Percentiles rank a stretch among this genome's conserved stretches.
phyloP scores from a whole-genome alignment of 2,797 vertebrate genomes.

The Triplophysa bombifrons region DNA sequence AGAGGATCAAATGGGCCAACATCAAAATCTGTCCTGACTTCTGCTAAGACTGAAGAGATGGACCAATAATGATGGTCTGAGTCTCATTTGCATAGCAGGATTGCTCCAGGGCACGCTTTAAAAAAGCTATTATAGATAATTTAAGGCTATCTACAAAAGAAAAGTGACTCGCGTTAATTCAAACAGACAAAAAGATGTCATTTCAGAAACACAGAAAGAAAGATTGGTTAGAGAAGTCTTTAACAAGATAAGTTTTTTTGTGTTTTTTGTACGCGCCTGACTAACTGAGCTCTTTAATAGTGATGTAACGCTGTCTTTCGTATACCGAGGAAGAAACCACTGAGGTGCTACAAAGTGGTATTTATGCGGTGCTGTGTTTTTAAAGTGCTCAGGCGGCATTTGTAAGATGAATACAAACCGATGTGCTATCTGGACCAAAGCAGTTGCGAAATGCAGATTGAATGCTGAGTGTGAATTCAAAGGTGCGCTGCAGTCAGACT shows the following conservation, averaged over 20 bases:
- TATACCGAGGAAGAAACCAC: constrained; percentile 4
- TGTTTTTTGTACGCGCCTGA: constrained; percentile 2
- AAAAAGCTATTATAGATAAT: constrained; percentile 96
- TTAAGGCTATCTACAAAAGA: constrained; percentile 76
- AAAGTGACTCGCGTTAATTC: constrained; percentile 26
- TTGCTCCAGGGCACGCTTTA: constrained; percentile 77
- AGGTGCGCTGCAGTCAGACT: background rate
- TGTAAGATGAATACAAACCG: constrained; percentile 41
- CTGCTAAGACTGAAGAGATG: background rate
- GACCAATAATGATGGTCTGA: constrained; percentile 80
- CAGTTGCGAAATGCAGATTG: constrained; percentile 20
- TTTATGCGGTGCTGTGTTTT: constrained; percentile 28
- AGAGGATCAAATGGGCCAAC: background rate
- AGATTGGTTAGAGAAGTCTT: constrained; percentile 23
- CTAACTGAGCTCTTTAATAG: constrained; percentile 1
- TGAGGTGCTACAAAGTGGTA: constrained; percentile 28
- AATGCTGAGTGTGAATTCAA: constrained; percentile 16
- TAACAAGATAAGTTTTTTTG: background rate
- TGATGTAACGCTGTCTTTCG: constrained; percentile 13
- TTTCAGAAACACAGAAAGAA: constrained; percentile 26
- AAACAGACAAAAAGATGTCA: constrained; percentile 56
- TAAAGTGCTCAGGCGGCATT: constrained; percentile 25
- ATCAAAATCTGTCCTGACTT: constrained; percentile 22
- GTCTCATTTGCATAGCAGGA: constrained; percentile 85
- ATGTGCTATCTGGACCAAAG: constrained; percentile 38